Base-by-base conservation (phyloP, 2,113 vertebrate species). In the Beaufortia kweichowensis region DNA sequence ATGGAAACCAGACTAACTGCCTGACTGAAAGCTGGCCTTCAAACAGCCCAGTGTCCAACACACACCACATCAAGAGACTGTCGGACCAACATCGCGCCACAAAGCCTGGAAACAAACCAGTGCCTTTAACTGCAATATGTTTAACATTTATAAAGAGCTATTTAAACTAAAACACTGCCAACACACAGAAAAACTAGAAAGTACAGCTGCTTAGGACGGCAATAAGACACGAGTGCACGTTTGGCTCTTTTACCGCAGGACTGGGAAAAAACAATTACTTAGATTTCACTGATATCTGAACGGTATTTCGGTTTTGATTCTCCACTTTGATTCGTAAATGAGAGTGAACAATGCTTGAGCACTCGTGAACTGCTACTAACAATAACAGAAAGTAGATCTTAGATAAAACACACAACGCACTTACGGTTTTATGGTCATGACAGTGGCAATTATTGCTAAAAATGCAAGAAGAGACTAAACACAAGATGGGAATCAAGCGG, bases 1-100 rank as follows among this genome's bases (percentile, higher is more conserved):
- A 79, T 60, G 48, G 77, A 79, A 82, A 82, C 46, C 76, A 80
- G 76, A 71, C 41, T 73, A 0, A 64, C 43, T 41, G 69, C 81
- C 79, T 60, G 81, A 82, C 76, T 43, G 62, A 83, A 75, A 81
- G 48, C 73, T 24, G 70, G 83, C 31, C 76, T 59, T 31, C 23
- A 87, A 88, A 86, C 86, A 84, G 80, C 84, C 84, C 74, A 81
- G 85, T 19, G 78, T 85, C 0, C 80, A 81, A 66, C 81, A 77
- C n/a, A 62, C 71, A 88, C 90, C 89, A 89, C 87, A 88, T 89
- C 86, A 88, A 56, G 26, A 0, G 50, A 79, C 59, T 5, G 63
- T 66, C 14, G 75, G 80, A 84, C 81, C 50, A 14, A 17, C 5
- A 46, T 14, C 78, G 75, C 66, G 80, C 75, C 86, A 84, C 84